These are phyloP conservation scores for Ruditapes philippinarum DNA, from an alignment of 1,140 invertebrate species.

Conservation along the genomic window DNA sequence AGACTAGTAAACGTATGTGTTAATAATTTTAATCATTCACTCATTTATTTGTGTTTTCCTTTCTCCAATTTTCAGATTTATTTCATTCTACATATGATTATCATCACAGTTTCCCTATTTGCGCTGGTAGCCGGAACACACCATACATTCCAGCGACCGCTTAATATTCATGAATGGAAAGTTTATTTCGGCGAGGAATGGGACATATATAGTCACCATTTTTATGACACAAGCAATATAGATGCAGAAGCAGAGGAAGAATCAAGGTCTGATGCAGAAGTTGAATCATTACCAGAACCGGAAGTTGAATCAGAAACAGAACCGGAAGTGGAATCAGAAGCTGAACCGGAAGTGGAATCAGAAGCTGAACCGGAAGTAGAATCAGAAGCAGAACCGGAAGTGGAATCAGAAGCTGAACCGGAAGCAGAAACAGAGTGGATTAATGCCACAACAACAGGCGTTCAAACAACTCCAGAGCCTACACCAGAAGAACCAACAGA, in stretches of 20 bases:
- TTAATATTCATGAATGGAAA: slow-evolving; percentile 47
- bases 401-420: slow-evolving; percentile 75
- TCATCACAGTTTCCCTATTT: slow-evolving; percentile 27
- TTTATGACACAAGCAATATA: too few relatives aligned
- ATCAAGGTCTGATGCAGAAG: too few relatives aligned
- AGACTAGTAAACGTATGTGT: too few relatives aligned
- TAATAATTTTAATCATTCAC: too few relatives aligned
- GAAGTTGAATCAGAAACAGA: too few relatives aligned
- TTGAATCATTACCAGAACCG: too few relatives aligned
- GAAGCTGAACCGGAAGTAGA: background rate
- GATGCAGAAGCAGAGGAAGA: too few relatives aligned
- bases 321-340: too few relatives aligned
- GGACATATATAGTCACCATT: slow-evolving; percentile 28
- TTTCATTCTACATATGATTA: background rate
- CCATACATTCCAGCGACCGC: slow-evolving; percentile 24
- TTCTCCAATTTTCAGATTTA: slow-evolving; percentile 61
- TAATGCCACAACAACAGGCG: background rate
- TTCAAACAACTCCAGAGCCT: background rate
- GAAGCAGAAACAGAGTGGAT: slow-evolving; percentile 80
- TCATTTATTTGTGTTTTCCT: too few relatives aligned
- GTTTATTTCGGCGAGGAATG: slow-evolving; percentile 40
- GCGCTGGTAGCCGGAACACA: slow-evolving; percentile 55
- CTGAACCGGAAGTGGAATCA: slow-evolving; percentile 12
- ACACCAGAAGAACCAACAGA: background rate
- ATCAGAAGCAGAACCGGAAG: slow-evolving; percentile 7